Percentiles rank a stretch among this genome's conserved stretches.
Evolutionary conservation across 2,888 invertebrate species (phyloP).

Genomic region (Tetropium fuscum): DNA sequence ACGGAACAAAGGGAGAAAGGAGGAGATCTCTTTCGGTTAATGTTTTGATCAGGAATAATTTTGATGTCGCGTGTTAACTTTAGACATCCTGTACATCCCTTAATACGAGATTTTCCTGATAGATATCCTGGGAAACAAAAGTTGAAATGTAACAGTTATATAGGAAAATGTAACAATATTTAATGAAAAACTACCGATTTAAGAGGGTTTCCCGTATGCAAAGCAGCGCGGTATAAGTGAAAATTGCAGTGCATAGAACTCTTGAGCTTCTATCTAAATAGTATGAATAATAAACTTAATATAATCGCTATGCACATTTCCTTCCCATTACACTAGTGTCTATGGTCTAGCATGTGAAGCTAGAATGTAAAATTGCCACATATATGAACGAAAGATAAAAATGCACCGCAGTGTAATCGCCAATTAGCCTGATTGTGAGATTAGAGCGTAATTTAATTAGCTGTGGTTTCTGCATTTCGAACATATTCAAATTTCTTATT

Average conservation of each 20-base stretch:
- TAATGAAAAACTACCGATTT: not conserved
- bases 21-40: too few species aligned
- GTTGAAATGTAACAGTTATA: too few species aligned
- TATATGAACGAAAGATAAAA: not conserved
- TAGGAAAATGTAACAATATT: too few species aligned
- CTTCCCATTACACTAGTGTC: not conserved
- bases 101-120: too few species aligned
- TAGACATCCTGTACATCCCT: too few species aligned
- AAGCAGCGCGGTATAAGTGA: not conserved
- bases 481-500: too few species aligned
- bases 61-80: too few species aligned
- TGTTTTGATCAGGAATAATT: too few species aligned
- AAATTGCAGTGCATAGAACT: not conserved
- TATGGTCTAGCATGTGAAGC: not conserved
- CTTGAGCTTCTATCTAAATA: not conserved
- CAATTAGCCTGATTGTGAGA: not conserved
- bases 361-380: not conserved
- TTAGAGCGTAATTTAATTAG: constrained; percentile 1
- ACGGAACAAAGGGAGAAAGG: too few species aligned
- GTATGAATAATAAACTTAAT: not conserved
- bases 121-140: too few species aligned
- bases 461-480: not conserved
- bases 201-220: not conserved
- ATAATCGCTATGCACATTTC: not conserved
- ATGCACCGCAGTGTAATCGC: not conserved